Conservation (phyloP, 2,113 vertebrate genomes). For the Charina bottae region DNA sequence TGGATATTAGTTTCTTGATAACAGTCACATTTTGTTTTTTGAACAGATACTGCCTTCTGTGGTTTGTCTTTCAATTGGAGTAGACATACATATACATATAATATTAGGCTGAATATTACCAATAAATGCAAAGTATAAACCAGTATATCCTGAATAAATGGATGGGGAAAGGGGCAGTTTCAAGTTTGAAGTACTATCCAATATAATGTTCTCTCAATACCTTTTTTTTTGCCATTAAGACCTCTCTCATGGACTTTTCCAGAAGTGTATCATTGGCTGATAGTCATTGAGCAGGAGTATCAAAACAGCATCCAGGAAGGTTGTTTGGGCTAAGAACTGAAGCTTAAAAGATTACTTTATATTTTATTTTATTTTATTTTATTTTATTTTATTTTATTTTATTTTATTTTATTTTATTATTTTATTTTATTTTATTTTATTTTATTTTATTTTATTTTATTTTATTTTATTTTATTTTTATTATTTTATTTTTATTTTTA, state of each 20-base stretch:
- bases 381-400: too few relatives aligned
- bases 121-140: background rate
- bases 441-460: too few relatives aligned
- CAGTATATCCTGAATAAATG: background rate
- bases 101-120: constrained; percentile 15
- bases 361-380: too few relatives aligned
- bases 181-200: background rate
- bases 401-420: too few relatives aligned
- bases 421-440: too few relatives aligned
- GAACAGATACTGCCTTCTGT: background rate
- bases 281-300: background rate
- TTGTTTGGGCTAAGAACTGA: background rate
- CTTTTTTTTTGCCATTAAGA: background rate
- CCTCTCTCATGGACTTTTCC: too few relatives aligned
- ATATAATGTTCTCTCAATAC: too few relatives aligned
- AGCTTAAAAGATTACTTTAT: background rate
- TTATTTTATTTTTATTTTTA: too few relatives aligned
- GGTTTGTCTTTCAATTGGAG: constrained; percentile 2
- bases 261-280: too few relatives aligned
- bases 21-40: background rate
- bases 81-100: background rate
- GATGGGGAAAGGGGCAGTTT: background rate
- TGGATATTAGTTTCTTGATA: constrained; percentile 32
- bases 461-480: too few relatives aligned
- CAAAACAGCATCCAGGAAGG: background rate